These are phyloP conservation scores for Aethes cnicana DNA, from an alignment of 2,888 invertebrate genomes.

Conservation along the genomic window DNA sequence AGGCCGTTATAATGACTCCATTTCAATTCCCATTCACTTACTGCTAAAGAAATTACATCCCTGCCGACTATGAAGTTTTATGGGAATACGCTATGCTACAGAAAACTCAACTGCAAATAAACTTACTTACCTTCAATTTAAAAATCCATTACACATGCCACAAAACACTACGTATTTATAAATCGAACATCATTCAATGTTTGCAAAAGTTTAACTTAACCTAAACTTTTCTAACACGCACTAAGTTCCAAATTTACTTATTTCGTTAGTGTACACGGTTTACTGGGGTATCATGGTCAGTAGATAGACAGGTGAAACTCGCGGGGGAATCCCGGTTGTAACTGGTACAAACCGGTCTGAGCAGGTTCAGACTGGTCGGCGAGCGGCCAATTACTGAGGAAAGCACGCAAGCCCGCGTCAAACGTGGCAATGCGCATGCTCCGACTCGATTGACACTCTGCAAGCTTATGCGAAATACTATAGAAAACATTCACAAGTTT, in stretches of 20 bases:
- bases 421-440: constrained; percentile 63
- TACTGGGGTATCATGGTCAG: constrained; percentile 36
- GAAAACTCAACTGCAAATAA: neutral
- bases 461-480: constrained; percentile 54
- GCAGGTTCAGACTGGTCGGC: constrained; percentile 45
- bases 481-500: constrained; percentile 70
- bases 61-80: neutral
- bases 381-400: constrained; percentile 74
- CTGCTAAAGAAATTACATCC: constrained; percentile 14
- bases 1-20: constrained; percentile 4
- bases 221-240: constrained; percentile 34
- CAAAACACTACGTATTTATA: constrained; percentile 17
- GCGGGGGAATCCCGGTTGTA: constrained; percentile 38
- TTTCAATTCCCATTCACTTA: neutral
- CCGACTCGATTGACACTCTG: constrained; percentile 63
- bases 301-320: constrained; percentile 42
- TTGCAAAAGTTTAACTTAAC: constrained; percentile 29
- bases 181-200: constrained; percentile 12
- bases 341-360: constrained; percentile 42
- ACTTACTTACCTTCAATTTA: constrained; percentile 27
- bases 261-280: constrained; percentile 8
- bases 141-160: constrained; percentile 28
- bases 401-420: constrained; percentile 58
- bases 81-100: neutral
- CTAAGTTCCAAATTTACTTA: neutral